phyloP scores from a whole-genome alignment of 2,888 invertebrate genomes.

The Lapara coniferarum region DNA sequence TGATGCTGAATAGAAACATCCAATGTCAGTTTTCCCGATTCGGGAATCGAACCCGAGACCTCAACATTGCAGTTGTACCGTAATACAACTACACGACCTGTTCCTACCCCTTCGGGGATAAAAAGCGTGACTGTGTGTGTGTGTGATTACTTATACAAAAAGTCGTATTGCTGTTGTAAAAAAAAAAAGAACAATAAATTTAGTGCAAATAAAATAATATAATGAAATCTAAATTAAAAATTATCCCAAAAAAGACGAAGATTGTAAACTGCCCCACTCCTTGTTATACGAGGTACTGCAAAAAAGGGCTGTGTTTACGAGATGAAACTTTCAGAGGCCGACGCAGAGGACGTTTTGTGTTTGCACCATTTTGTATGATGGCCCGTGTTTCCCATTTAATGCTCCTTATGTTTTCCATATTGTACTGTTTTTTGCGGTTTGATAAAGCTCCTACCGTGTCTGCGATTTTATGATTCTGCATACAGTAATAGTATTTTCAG shows the following conservation, averaged over 20 bases:
- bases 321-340: slow-evolving; percentile 32
- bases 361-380: slow-evolving; percentile 31
- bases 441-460: not conserved
- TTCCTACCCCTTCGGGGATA: too few species aligned
- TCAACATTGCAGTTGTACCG: too few species aligned
- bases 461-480: not conserved
- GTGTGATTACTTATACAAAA: too few species aligned
- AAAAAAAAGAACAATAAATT: too few species aligned
- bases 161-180: too few species aligned
- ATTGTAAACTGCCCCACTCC: slow-evolving; percentile 1
- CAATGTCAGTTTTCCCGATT: too few species aligned
- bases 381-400: slow-evolving; percentile 12
- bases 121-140: too few species aligned
- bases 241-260: not conserved
- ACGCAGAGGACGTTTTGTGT: slow-evolving; percentile 29
- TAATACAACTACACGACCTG: too few species aligned
- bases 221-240: not conserved
- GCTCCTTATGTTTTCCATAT: slow-evolving; percentile 20
- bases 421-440: slow-evolving; percentile 12
- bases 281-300: slow-evolving; percentile 11
- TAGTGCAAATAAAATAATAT: too few species aligned
- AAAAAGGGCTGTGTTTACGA: slow-evolving; percentile 35
- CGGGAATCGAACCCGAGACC: too few species aligned
- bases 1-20: too few species aligned
- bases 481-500: too few species aligned